A percentile compares a stretch with the other conserved stretches of the same genome.
These are phyloP conservation scores for Phalanger gymnotis DNA, from an alignment of 2,797 vertebrate species.

Conservation along the genomic window DNA sequence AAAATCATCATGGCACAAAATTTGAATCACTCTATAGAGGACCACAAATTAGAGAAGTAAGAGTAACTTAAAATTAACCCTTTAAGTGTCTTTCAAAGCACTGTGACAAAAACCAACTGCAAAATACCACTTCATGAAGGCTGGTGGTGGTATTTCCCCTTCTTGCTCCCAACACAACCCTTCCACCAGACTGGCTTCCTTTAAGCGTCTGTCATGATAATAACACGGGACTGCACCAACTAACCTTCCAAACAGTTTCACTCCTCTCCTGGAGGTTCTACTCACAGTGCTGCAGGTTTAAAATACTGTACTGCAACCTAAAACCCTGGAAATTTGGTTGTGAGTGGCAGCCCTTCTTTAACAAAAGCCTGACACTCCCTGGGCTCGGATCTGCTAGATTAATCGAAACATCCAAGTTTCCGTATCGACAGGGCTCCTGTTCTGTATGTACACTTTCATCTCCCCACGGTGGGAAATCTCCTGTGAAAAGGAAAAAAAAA, in stretches of 20 bases:
- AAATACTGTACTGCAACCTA: background rate
- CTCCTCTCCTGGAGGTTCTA: background rate
- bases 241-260: background rate
- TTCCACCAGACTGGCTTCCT: background rate
- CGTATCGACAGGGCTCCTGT: background rate
- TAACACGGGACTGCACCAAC: background rate
- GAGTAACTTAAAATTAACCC: background rate
- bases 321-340: slow-evolving; percentile 4
- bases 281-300: background rate
- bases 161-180: background rate
- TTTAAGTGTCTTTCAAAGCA: background rate
- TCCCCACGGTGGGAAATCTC: slow-evolving; percentile 24
- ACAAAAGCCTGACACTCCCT: slow-evolving; percentile 8
- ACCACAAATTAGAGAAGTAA: background rate
- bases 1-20: background rate
- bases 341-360: background rate
- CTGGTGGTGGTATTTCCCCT: background rate
- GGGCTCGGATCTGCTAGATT: background rate
- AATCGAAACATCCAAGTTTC: slow-evolving; percentile 17
- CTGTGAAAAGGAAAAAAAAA: slow-evolving; percentile 40
- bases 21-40: background rate
- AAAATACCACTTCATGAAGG: background rate
- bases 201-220: slow-evolving; percentile 60
- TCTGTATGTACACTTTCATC: background rate
- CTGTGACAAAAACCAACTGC: background rate